Evolutionary conservation across 2,888 invertebrate genomes (phyloP), one percentile per base, ranked within the genome.

Genomic region (Drosophila nr. perissopoda): DNA sequence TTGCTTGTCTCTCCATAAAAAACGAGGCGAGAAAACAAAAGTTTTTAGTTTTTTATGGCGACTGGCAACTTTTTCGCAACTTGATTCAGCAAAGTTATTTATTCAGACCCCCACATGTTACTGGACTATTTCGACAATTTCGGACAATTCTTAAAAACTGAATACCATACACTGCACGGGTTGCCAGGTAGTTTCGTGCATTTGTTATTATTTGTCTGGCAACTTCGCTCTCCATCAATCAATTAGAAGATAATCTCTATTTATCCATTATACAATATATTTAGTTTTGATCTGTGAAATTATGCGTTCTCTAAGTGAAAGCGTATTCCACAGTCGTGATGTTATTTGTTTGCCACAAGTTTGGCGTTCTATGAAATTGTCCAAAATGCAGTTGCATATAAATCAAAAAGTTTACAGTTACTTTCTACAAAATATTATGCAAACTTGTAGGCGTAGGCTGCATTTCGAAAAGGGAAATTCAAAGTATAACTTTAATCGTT

Each of bases 1-100:
- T 87, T 73, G 77, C 73, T 70, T 84, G 79, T 77, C 79, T 73
- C 77, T 84, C 53, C 77, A 80, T 84, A 78, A 82, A 83, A 81
- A 87, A 65, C 58, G 57, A 76, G 85, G 89, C 82, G 78, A 82
- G 80, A 87, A 89, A 84, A 87, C 82, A 87, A 87, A 85, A 89
- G 85, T 73, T 89, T 85, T 73, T 68, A 73, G 72, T 84, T 82
- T 78, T 84, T 87, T 38, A 80, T 87, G 25, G 21, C 53, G 70
- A 65, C 80, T 68, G 51, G 42, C 71, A 85, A 85, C 80, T 87
- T 89, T 83, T 84, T 65, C 75, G 69, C 58, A 82, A 85, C 80
- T 69, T 73, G 65, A 78, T 73, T 82, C 69, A 80, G 76, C 76
- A 82, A 87, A 82, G 74, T 80, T 84, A 58, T 73, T 72, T 68